Evolutionary conservation across 1,140 invertebrate genomes (phyloP).

Genomic region (Eriosoma lanigerum): DNA sequence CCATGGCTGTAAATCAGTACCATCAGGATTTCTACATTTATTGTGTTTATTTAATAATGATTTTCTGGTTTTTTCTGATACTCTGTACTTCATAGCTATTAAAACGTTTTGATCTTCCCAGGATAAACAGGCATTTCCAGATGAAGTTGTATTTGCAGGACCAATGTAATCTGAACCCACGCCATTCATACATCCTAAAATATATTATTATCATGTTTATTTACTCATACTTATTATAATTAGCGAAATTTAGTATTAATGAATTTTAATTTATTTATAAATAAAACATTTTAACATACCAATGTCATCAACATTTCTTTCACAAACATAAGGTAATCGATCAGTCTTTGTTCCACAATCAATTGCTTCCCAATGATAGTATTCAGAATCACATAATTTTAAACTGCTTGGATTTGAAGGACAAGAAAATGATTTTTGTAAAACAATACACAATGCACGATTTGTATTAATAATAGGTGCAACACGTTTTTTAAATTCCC

Average conservation of each 20-base stretch:
- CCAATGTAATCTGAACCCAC: conserved; percentile 62
- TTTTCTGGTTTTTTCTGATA: conserved; percentile 56
- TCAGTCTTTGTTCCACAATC: conserved; percentile 60
- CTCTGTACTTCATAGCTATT: conserved; percentile 57
- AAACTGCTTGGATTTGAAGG: conserved; percentile 54
- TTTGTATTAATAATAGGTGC: conserved; percentile 54
- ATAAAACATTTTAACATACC: conserved; percentile 58
- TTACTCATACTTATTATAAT: neutral
- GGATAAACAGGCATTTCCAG: conserved; percentile 61
- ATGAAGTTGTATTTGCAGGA: conserved; percentile 61
- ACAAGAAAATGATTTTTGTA: conserved; percentile 60
- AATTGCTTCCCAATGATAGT: conserved; percentile 63
- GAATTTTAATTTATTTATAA: no score
- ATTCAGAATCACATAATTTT: conserved; percentile 58
- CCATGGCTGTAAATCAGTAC: conserved; percentile 63
- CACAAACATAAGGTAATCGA: conserved; percentile 61
- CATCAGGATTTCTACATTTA: conserved; percentile 64
- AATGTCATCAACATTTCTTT: conserved; percentile 61
- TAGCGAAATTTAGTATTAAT: no score
- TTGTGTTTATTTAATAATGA: conserved; percentile 60
- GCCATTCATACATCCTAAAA: conserved; percentile 61
- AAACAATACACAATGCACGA: conserved; percentile 58
- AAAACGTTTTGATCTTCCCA: conserved; percentile 60
- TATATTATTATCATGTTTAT: conserved; percentile 21
- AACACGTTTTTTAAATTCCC: conserved; percentile 57